Evolutionary conservation across 2,113 vertebrate species (phyloP), one percentile per base, ranked within the genome.

Genomic region (Aegotheles bennettii): DNA sequence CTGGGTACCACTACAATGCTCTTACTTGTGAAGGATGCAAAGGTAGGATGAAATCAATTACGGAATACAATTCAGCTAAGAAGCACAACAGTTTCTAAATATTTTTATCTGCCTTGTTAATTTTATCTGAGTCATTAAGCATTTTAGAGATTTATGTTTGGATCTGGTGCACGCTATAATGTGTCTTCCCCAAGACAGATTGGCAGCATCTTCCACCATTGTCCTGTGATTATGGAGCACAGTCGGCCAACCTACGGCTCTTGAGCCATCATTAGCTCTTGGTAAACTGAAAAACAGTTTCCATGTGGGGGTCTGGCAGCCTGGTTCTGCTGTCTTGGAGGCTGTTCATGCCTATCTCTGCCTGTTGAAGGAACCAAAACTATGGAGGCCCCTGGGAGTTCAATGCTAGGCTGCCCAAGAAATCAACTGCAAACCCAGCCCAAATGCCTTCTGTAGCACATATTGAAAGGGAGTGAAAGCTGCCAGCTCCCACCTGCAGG

Each of bases 11-110:
- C 93, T 99, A 99, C 91, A 99, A 99, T 3, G 99, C 99, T 26
- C 98, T 99, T 50, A 99, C 99, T 78, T 99, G 99, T 94, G 99
- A 99, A 94, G 99, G 99, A 36, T 99, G 99, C 93, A 99, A 99
- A 99, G 99, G 99, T 99, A 98, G 93, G 97, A 35, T 35, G 33
- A 50, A 71, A 60, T 73, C 13, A 71, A 25, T 51, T 63, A 43
- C 14, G 48, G 35, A 81, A 69, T 64, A 23, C 16, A 45, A 18
- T 91, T 87, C 23, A 71, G n/a, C 54, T 63, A 54, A 64, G 10
- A 56, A 60, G 24, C 29, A 57, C 40, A 48, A 24, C 5, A 24
- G 10, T 21, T 73, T 73, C 23, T 40, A 12, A 50, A 10, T 29
- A 43, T n/a, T 25, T 1, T 33, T 60, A 42, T 18, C 10, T 84